Evolutionary conservation across 2,888 invertebrate species (phyloP).

Genomic region (Lepas anatifera): DNA sequence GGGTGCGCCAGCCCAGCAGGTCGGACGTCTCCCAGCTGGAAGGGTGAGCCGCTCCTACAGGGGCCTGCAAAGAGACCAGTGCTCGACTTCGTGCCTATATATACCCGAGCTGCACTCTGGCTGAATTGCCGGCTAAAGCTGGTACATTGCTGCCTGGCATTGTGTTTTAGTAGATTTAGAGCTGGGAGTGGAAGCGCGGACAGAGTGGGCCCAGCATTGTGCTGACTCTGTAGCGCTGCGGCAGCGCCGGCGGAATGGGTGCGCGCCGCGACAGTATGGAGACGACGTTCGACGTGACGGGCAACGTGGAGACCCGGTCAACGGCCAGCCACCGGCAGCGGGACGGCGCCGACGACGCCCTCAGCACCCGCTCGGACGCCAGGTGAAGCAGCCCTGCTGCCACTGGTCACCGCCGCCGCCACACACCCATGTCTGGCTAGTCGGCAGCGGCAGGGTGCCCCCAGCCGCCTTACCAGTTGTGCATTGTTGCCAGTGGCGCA

Average conservation of each 20-base stretch:
- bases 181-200: too few species aligned
- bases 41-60: constrained; percentile 39
- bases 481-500: too few species aligned
- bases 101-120: too few species aligned
- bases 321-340: constrained; percentile 48
- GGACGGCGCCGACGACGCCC: constrained; percentile 51
- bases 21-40: constrained; percentile 25
- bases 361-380: constrained; percentile 46
- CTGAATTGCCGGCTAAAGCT: too few species aligned
- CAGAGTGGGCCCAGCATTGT: too few species aligned
- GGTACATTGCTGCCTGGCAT: too few species aligned
- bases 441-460: neutral
- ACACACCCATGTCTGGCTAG: neutral
- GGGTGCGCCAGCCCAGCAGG: neutral
- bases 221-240: constrained; percentile 26
- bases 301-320: constrained; percentile 81
- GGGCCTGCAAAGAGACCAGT: too few species aligned
- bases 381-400: constrained; percentile 31
- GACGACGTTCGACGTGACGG: constrained; percentile 80
- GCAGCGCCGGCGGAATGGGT: constrained; percentile 21
- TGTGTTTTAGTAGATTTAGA: too few species aligned
- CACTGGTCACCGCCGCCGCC: too few species aligned
- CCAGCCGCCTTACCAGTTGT: too few species aligned
- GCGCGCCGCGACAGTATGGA: constrained; percentile 48
- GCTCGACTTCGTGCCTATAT: too few species aligned